phyloP scores from a whole-genome alignment of 2,113 vertebrate species.

The Oceanodroma tethys region DNA sequence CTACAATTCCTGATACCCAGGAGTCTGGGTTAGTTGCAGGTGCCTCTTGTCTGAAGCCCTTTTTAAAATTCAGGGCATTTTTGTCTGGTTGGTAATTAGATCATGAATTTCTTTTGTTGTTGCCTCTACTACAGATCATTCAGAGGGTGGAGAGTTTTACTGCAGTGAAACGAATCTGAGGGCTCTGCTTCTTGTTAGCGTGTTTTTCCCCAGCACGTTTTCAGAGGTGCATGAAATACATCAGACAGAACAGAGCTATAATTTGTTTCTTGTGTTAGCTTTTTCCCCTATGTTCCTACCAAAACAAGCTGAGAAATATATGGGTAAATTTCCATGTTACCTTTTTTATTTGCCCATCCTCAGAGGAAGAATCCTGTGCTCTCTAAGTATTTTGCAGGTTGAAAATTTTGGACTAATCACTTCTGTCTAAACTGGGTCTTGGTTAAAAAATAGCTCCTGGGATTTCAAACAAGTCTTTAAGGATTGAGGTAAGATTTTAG shows the following conservation, averaged over 20 bases:
- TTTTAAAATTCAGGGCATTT: slow-evolving; percentile 20
- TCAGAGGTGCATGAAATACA: neutral
- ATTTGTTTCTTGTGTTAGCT: neutral
- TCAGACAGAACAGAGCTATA: neutral
- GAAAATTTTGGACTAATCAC: neutral
- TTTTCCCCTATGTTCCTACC: rapidly evolving
- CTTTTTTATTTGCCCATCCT: neutral
- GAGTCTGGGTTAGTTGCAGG: neutral
- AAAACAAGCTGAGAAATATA: neutral
- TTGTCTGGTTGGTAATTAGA: slow-evolving; percentile 23
- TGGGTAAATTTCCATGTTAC: neutral
- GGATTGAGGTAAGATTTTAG: neutral
- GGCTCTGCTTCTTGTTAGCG: slow-evolving; percentile 8
- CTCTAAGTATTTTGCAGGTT: neutral
- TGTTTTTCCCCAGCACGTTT: neutral
- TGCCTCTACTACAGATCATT: neutral
- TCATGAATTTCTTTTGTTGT: slow-evolving; percentile 45
- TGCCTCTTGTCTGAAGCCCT: slow-evolving; percentile 21
- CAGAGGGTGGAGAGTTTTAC: slow-evolving; percentile 13
- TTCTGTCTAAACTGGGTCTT: neutral
- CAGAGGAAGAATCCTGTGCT: neutral
- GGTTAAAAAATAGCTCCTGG: neutral
- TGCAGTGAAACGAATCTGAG: neutral
- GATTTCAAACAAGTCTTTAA: neutral
- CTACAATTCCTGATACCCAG: neutral